Evolutionary conservation across 2,888 invertebrate species (phyloP).

Genomic region (Adelognathus sp.): DNA sequence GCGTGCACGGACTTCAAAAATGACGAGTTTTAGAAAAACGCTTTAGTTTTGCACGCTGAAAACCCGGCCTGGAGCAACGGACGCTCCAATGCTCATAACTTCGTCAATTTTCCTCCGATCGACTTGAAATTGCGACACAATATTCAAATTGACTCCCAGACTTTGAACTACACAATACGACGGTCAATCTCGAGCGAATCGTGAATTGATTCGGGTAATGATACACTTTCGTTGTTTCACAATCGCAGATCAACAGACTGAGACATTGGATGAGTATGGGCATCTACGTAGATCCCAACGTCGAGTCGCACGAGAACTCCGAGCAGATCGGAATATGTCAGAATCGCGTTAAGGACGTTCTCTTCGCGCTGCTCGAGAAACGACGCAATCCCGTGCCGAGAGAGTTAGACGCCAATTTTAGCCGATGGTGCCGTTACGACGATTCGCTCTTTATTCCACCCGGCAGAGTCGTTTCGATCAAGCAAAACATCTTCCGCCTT

Average conservation of each 20-base stretch:
- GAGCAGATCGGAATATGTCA: constrained; percentile 80
- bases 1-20: too few relatives aligned
- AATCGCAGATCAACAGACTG: constrained; percentile 88
- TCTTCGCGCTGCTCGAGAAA: constrained; percentile 81
- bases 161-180: too few relatives aligned
- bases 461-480: constrained; percentile 69
- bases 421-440: constrained; percentile 76
- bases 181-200: too few relatives aligned
- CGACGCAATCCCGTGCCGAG: constrained; percentile 79
- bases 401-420: constrained; percentile 73
- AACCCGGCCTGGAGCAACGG: too few relatives aligned
- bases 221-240: too few relatives aligned
- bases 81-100: too few relatives aligned
- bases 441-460: constrained; percentile 77
- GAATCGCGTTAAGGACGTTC: constrained; percentile 80
- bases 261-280: constrained; percentile 88
- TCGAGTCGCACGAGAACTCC: constrained; percentile 71
- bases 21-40: too few relatives aligned
- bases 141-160: too few relatives aligned
- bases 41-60: too few relatives aligned
- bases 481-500: constrained; percentile 76
- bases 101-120: too few relatives aligned
- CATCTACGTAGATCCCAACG: constrained; percentile 81
- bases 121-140: too few relatives aligned
- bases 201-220: too few relatives aligned